These are phyloP conservation scores for Actinernus sp. DNA, from an alignment of 92 coral and sea anemone genomes.

Conservation along the genomic window DNA sequence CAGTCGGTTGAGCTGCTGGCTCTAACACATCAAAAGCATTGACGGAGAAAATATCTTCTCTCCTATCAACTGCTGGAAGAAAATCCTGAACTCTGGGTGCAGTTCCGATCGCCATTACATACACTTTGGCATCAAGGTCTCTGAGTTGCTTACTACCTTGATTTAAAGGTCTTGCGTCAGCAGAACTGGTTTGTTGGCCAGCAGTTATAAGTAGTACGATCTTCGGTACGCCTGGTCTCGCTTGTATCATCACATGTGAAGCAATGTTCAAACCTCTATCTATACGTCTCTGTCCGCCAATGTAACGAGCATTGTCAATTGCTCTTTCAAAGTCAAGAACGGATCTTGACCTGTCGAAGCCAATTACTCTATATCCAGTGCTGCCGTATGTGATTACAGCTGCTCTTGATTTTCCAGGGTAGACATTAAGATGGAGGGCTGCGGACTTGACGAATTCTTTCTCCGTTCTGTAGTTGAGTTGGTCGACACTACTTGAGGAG, in stretches of 20 bases:
- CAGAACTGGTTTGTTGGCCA: constrained; percentile 33
- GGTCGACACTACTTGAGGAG: constrained; percentile 62
- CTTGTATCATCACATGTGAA: constrained; percentile 8
- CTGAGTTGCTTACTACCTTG: constrained; percentile 24
- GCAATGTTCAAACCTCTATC: constrained; percentile 63
- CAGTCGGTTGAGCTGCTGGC: constrained; percentile 11
- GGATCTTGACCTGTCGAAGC: constrained; percentile 38
- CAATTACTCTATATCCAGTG: constrained; percentile 20
- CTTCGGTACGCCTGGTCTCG: constrained; percentile 56
- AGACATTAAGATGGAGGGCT: constrained; percentile 43
- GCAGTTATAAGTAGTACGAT: constrained; percentile 60
- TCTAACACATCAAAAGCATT: constrained; percentile 14
- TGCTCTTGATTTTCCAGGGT: constrained; percentile 68
- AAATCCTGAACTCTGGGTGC: constrained; percentile 17
- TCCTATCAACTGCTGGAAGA: constrained; percentile 8
- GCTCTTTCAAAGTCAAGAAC: constrained; percentile 26
- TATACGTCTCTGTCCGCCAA: constrained; percentile 62
- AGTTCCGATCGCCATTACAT: constrained; percentile 56
- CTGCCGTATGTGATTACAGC: constrained; percentile 59
- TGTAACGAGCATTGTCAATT: constrained; percentile 49
- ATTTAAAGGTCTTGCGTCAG: constrained; percentile 16
- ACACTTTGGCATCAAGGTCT: constrained; percentile 35
- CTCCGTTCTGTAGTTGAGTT: constrained; percentile 33
- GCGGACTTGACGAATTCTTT: constrained; percentile 65
- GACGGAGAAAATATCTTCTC: constrained; percentile 4